phyloP scores from a whole-genome alignment of 2,797 vertebrate genomes.

The Chaetodon trifasciatus region DNA sequence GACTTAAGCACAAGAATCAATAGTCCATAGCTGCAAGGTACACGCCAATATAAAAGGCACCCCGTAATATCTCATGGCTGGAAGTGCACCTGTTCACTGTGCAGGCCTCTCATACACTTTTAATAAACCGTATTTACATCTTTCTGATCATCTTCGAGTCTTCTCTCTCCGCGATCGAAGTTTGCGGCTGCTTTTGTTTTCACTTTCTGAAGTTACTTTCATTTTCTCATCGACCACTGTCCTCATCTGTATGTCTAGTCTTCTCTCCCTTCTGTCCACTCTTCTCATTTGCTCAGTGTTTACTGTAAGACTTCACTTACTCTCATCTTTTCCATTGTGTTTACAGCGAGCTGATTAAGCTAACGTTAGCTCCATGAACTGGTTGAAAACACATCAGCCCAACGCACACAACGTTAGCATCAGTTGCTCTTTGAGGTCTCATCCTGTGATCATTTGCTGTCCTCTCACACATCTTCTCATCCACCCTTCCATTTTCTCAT shows the following conservation, averaged over 20 bases:
- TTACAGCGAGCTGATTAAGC: neutral
- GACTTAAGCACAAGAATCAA: constrained; percentile 59
- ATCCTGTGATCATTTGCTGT: neutral
- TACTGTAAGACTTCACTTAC: neutral
- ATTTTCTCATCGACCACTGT: neutral
- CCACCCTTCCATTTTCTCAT: neutral
- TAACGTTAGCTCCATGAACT: neutral
- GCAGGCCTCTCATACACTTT: neutral
- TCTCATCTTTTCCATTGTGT: neutral
- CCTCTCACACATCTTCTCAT: neutral
- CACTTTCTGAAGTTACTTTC: neutral
- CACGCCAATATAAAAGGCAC: constrained; percentile 22
- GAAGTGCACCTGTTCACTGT: constrained; percentile 17
- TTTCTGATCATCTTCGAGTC: neutral
- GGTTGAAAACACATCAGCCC: neutral
- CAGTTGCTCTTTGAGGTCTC: neutral
- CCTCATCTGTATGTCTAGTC: neutral
- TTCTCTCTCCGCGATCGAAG: neutral
- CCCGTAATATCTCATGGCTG: constrained; percentile 6
- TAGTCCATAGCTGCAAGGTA: constrained; percentile 58
- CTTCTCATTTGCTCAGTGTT: too few species aligned
- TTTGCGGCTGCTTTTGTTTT: neutral
- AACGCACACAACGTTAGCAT: too few species aligned
- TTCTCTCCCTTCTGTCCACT: neutral
- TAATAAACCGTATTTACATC: neutral